Evolutionary conservation across 2,113 vertebrate species (phyloP), one percentile per base, ranked within the genome.

Genomic region (Forbesichthys papilliferus): DNA sequence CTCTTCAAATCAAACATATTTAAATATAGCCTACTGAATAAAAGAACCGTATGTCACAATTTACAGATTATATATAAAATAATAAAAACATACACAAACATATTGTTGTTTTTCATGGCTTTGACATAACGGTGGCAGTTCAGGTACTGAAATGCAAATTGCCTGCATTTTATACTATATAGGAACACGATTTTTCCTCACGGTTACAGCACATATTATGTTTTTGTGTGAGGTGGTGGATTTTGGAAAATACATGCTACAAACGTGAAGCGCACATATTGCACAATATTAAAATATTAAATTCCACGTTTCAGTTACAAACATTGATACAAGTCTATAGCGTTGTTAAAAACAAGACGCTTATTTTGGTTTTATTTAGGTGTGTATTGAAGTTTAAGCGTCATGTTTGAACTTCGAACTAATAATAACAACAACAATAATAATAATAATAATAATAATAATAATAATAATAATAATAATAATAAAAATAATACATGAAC

Each of bases 11-110:
- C 1, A 70, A 66, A 74, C 27, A 42, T 75, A 42, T 86, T 84
- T 86, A 85, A 77, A 64, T 60, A 27, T 27, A 27, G 1, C 27
- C 2, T 27, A 66, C 59, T 53, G 46, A 77, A n/a, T 69, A 64
- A 47, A 47, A 66, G 70, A 63, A 81, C 67, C 67, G 73, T 70
- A 73, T 68, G 89, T 83, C 90, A 94, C 88, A 78, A 94, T 91
- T 89, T 92, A 94, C 93, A 94, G 84, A 86, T 91, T 81, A 74
- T 70, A 42, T 82, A 79, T 78, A 69, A n/a, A 42, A 61, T 46
- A 61, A 47, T 47, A 88, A 69, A 74, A n/a, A 72, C 61, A 81
- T 66, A 80, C 69, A 87, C 80, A 87, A 77, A 56, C 59, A 77
- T 49, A 62, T 57, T 71, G 48, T 65, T 78, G 52, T 87, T 87